Base-by-base conservation (phyloP, 92 coral and sea anemone genomes). In the Zoanthus gigantus region DNA sequence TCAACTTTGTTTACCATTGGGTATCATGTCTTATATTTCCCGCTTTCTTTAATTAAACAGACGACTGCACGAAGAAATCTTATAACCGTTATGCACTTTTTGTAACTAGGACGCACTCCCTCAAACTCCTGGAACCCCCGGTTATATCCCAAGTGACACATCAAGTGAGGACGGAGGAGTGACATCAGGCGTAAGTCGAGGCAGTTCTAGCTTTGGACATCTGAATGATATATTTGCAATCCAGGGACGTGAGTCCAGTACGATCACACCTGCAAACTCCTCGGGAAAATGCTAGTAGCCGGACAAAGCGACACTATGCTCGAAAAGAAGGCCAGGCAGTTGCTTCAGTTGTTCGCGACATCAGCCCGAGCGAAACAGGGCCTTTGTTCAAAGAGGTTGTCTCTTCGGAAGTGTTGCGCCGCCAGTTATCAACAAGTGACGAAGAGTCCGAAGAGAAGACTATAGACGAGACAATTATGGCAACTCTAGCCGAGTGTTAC, bases 401-500 rank as follows among this genome's bases (percentile, higher is more conserved):
- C 84, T 74, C 89, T 75, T 77, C 89, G 83, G 77, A 84, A 86
- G 60, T 76, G 89, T 56, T 80, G 74, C 83, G 88, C 37, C 45
- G 72, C 81, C 58, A 86, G 79, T 80, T 72, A 87, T 76, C 81
- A 76, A 65, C 84, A 77, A 32, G 75, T 73, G 68, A 87, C 71
- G 90, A 77, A 77, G 81, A 77, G 90, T 87, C 85, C 60, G 78
- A 72, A 77, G 57, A 60, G 77, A 61, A 87, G 73, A 63, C 84
- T 87, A 73, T 78, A 81, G 86, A 87, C 82, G 90, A 87, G 82
- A 87, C 90, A 77, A 72, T 87, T 54, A 87, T 87, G 86, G 82
- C 82, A 82, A 85, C 90, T 78, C 90, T 87, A 72, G 86, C 76
- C 15, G 90, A 87, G 82, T 87, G 90, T 82, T 87, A 87, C 85